Percentiles rank a stretch among this genome's conserved stretches.
phyloP scores from a whole-genome alignment of 2,888 invertebrate genomes.

The Xestia sexstrigata region DNA sequence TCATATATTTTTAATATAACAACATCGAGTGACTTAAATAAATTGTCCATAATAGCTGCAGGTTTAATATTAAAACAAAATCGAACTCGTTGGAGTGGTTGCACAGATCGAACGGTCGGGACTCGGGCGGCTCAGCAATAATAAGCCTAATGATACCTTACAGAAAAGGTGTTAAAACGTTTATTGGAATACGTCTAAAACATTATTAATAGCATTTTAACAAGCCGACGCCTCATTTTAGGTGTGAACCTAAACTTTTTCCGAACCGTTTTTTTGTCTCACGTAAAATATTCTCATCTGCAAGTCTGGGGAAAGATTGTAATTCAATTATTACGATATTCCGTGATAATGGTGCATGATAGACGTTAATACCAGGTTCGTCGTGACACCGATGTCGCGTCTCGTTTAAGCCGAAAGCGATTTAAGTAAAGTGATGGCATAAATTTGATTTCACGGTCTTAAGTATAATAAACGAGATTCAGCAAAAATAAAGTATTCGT shows the following conservation, averaged over 20 bases:
- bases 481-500: slow-evolving; percentile 25
- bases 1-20: slow-evolving; percentile 45
- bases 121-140: slow-evolving; percentile 76
- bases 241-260: slow-evolving; percentile 82
- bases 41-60: slow-evolving; percentile 60
- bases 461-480: slow-evolving; percentile 51
- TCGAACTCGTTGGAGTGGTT: slow-evolving; percentile 72
- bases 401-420: slow-evolving; percentile 52
- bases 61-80: slow-evolving; percentile 71
- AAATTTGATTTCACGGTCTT: slow-evolving; percentile 65
- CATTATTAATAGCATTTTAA: slow-evolving; percentile 90
- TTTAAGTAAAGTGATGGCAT: slow-evolving; percentile 62
- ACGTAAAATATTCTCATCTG: slow-evolving; percentile 55
- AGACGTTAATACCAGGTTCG: slow-evolving; percentile 67
- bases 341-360: slow-evolving; percentile 70
- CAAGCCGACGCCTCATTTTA: slow-evolving; percentile 85
- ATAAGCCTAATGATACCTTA: slow-evolving; percentile 88
- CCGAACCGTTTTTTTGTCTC: slow-evolving; percentile 65
- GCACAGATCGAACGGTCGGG: slow-evolving; percentile 70
- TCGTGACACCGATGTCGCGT: slow-evolving; percentile 58
- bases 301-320: slow-evolving; percentile 64
- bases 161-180: slow-evolving; percentile 90
- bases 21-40: slow-evolving; percentile 61
- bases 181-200: slow-evolving; percentile 89
- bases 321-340: slow-evolving; percentile 72